These are phyloP conservation scores for Lampropteryx suffumata DNA, from an alignment of 2,888 invertebrate species.

Conservation along the genomic window DNA sequence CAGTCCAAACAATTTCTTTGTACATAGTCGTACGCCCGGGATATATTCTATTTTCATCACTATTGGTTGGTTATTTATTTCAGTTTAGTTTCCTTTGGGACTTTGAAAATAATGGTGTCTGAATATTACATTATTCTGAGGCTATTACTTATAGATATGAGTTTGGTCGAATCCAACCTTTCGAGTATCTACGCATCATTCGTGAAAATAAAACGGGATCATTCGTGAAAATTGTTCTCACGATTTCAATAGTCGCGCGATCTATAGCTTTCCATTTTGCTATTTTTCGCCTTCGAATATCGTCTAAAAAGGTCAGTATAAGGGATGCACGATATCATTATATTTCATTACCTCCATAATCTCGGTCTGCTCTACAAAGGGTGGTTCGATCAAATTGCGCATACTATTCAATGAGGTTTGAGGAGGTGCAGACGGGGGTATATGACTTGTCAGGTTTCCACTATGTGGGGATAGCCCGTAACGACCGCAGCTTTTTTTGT, in stretches of 20 bases:
- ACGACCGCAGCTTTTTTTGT: background rate
- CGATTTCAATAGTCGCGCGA: conserved; percentile 16
- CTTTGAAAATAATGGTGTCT: too few species aligned
- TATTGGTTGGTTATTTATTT: background rate
- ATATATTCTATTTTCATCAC: conserved; percentile 18
- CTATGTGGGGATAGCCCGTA: background rate
- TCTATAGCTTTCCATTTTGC: conserved; percentile 28
- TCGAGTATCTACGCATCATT: too few species aligned
- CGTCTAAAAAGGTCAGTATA: conserved; percentile 36
- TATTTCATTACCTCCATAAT: conserved; percentile 59
- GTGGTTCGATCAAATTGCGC: conserved; percentile 59
- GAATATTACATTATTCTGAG: too few species aligned
- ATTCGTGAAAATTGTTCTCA: background rate
- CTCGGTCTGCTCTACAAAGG: conserved; percentile 41
- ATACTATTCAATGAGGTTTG: conserved; percentile 61
- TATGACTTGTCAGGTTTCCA: conserved; percentile 18
- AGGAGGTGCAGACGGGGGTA: conserved; percentile 46
- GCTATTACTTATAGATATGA: too few species aligned
- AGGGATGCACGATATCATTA: conserved; percentile 49
- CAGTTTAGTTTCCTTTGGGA: too few species aligned
- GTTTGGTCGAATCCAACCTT: too few species aligned
- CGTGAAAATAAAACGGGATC: too few species aligned
- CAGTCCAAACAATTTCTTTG: conserved; percentile 25
- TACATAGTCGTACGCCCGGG: conserved; percentile 15
- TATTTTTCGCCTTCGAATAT: conserved; percentile 30